Base-by-base conservation (phyloP, 2,113 vertebrate species). In the Willisornis vidua region DNA sequence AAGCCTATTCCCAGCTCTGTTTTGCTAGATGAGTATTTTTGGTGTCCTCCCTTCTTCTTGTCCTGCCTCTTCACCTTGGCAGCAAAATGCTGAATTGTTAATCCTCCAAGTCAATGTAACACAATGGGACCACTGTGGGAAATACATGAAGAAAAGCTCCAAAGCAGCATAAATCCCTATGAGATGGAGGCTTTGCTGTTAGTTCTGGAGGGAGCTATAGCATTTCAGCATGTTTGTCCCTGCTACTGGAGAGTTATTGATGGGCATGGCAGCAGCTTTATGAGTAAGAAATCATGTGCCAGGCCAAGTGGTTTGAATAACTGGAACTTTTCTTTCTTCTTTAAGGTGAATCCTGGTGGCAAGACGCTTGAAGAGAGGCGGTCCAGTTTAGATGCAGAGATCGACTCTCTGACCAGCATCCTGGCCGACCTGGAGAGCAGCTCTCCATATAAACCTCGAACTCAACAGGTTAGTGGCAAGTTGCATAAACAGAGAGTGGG, bases 351-450 rank as follows among this genome's bases (percentile, higher is more conserved):
- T 94, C 98, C 98, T 25, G 98, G 98, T 19, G 98, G 98, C 93
- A 99, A 99, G 97, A 99, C 99, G 0, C 97, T 99, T 71, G 98
- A 99, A 76, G 99, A 99, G 96, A 98, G 99, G 33, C 98, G 99
- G 23, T 99, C 99, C 80, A 99, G 99, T 87, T 96, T 99, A 94
- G 99, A 99, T 28, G 99, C 99, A 5, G 99, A 99, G 97, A 99
- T 99, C 0, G 99, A 99, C 96, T 99, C 99, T 10, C 94, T 99
- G 96, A 99, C 99, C 85, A 99, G 99, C 89, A 99, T 99, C 96
- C 96, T 99, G 94, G 99, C 98, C 0, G 99, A 99, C 95, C 97
- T 99, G n/a, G 99, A 99, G 97, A 99, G 98, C 98, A 99, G 99
- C 96, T 99, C 99, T 8, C 99, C 99, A 0, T 99, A 99, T 94